phyloP scores from a whole-genome alignment of 2,888 invertebrate genomes.

The Cataglyphis rosenhaueri region DNA sequence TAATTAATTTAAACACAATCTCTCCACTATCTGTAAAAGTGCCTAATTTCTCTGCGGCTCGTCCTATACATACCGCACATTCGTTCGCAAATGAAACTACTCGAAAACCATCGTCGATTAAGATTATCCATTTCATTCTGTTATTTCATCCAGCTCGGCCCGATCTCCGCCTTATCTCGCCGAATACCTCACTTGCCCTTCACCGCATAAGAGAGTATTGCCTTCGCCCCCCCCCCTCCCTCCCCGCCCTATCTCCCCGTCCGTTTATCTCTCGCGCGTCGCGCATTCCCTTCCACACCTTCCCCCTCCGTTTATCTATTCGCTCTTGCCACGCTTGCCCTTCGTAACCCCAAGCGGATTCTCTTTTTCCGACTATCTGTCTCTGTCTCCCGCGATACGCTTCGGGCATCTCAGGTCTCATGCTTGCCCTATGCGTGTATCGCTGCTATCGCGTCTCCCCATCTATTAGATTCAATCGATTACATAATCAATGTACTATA shows the following conservation, averaged over 20 bases:
- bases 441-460: not conserved
- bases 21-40: slow-evolving; percentile 4
- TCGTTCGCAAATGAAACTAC: not conserved
- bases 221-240: not conserved
- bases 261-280: slow-evolving; percentile 48
- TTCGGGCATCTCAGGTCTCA: slow-evolving; percentile 7
- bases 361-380: slow-evolving; percentile 50
- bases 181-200: slow-evolving; percentile 29
- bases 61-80: no score
- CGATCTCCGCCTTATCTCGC: slow-evolving; percentile 36
- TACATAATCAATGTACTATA: slow-evolving; percentile 19
- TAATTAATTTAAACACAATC: not conserved
- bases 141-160: slow-evolving; percentile 45
- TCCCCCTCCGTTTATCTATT: slow-evolving; percentile 30
- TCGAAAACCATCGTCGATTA: slow-evolving; percentile 25
- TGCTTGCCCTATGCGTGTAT: slow-evolving; percentile 32
- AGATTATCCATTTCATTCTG: slow-evolving; percentile 46
- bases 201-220: slow-evolving; percentile 23
- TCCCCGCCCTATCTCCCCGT: slow-evolving; percentile 14
- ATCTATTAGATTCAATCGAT: slow-evolving; percentile 30
- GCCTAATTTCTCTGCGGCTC: not conserved
- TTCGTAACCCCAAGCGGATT: slow-evolving; percentile 51
- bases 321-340: slow-evolving; percentile 40
- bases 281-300: slow-evolving; percentile 31
- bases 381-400: slow-evolving; percentile 40